Base-by-base conservation (phyloP, 2,888 invertebrate species). In the Apocheima hispidaria region DNA sequence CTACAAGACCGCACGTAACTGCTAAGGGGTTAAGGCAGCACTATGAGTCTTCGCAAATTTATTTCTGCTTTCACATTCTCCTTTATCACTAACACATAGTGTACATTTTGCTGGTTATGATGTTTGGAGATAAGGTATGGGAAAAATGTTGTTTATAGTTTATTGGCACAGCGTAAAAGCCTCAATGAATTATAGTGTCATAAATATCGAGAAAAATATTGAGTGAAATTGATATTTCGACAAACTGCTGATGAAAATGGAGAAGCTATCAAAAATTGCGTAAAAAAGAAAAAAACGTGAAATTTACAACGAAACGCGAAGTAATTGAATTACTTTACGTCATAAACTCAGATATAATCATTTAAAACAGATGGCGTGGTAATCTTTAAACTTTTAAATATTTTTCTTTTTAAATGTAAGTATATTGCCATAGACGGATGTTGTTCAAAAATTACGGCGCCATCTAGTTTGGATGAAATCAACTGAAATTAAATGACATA, bases 121-220 rank as follows among this genome's bases (percentile, higher is more conserved):
- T 50, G 30, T 54, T 66, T 71, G 60, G 53, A 23, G 26, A 54
- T 59, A 57, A 57, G 55, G 72, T 75, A 81, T 81, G 83, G 78
- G 83, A 82, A 87, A 84, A 82, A 83, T 79, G 61, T 84, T 84
- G 75, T 86, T 86, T 86, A 87, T 84, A 83, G 84, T 88, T 87
- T 90, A 89, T 90, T 87, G 86, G 88, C 79, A 82, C 78, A 86
- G 74, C 72, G 77, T 79, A 82, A 79, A 56, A 65, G 51, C 74
- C 70, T 63, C 63, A 70, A 72, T 82, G 79, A 87, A 77, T 86
- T 87, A 88, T 84, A 77, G 81, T 75, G 68, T 71, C 73, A 79
- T 71, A 81, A 82, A 79, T 78, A 79, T 74, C 63, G 74, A 76
- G 71, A 74, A 78, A 82, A 84, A 86, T 83, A 82, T 83, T 76